These are phyloP conservation scores for Acanthosepion pharaonis DNA, from an alignment of 2,888 invertebrate genomes.

Conservation along the genomic window DNA sequence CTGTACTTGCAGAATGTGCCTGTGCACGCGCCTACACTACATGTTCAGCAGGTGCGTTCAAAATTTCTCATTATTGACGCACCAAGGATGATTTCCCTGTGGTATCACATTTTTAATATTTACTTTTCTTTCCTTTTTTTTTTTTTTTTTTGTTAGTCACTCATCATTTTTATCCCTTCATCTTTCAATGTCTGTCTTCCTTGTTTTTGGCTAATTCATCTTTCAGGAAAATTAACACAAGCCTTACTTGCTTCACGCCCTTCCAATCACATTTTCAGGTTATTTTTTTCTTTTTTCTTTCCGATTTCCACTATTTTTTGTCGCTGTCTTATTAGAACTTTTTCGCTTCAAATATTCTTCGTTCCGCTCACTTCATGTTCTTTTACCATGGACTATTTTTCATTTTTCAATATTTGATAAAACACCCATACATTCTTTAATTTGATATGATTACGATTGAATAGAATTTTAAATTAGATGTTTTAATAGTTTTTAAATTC, in stretches of 20 bases:
- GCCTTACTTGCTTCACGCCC: neutral
- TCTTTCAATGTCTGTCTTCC: slow-evolving; percentile 35
- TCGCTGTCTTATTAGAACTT: neutral
- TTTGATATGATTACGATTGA: neutral
- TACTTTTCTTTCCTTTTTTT: neutral
- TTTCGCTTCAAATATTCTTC: neutral
- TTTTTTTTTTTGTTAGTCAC: neutral
- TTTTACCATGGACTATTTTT: neutral
- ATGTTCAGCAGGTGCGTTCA: slow-evolving; percentile 44
- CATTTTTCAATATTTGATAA: neutral
- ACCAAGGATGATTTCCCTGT: slow-evolving; percentile 46
- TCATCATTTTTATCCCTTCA: slow-evolving; percentile 40
- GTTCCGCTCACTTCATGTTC: neutral
- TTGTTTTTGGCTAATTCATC: slow-evolving; percentile 12
- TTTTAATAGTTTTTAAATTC: neutral
- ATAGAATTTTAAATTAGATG: neutral
- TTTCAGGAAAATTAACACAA: neutral
- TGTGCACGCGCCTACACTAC: neutral
- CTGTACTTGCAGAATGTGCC: neutral
- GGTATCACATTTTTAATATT: slow-evolving; percentile 43
- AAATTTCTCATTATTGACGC: slow-evolving; percentile 34
- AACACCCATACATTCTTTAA: neutral
- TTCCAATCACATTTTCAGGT: neutral
- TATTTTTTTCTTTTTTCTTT: neutral
- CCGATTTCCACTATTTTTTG: neutral